phyloP scores from a whole-genome alignment of 2,113 vertebrate species.

The Formicarius rufipectus region DNA sequence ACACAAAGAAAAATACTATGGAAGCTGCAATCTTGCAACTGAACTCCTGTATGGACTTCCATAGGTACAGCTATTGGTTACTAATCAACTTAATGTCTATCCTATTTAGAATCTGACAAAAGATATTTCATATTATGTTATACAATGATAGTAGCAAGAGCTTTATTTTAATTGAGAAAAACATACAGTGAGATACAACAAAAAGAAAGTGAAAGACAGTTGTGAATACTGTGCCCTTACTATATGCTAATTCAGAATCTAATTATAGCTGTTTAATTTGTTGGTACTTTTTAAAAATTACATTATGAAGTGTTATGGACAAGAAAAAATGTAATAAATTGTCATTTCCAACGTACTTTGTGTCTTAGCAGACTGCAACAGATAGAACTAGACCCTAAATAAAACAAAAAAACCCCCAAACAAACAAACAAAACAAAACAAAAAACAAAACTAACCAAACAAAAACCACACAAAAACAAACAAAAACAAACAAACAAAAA shows the following conservation, averaged over 20 bases:
- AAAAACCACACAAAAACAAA: too few relatives aligned
- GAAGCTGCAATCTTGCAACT: background rate
- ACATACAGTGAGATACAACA: background rate
- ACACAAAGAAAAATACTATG: background rate
- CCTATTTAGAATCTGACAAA: background rate
- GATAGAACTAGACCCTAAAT: background rate
- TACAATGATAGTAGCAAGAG: background rate
- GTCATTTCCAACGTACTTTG: background rate
- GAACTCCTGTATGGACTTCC: background rate
- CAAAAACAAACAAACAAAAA: too few relatives aligned
- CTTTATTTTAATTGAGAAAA: constrained; percentile 3
- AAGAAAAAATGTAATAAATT: background rate
- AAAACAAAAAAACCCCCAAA: too few relatives aligned
- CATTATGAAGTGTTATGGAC: background rate
- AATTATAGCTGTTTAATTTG: constrained; percentile 32
- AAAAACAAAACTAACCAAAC: too few relatives aligned
- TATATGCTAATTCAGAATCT: constrained; percentile 39
- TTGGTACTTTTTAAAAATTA: constrained; percentile 8
- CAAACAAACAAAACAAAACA: too few relatives aligned
- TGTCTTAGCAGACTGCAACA: background rate
- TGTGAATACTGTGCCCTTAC: constrained; percentile 11
- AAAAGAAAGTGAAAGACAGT: constrained; percentile 49
- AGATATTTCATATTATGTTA: background rate
- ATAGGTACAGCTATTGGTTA: background rate
- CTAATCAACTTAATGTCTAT: background rate